These are phyloP conservation scores for Trypoxylus dichotomus DNA, from an alignment of 1,140 invertebrate species.

Conservation along the genomic window DNA sequence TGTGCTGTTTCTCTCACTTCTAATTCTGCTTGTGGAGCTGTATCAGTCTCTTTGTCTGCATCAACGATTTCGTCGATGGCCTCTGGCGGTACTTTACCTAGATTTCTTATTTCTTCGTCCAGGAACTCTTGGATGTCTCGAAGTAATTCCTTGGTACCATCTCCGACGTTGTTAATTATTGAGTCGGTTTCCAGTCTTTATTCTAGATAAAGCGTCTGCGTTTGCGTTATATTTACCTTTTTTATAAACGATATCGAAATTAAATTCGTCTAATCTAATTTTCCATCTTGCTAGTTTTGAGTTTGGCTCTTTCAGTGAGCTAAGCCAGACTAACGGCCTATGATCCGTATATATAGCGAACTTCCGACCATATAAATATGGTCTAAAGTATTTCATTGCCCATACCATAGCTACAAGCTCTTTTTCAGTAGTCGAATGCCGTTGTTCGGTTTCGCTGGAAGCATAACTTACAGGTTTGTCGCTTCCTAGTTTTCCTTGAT, in stretches of 20 bases:
- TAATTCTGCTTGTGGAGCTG: no score
- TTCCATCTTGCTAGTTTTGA: constrained; percentile 45
- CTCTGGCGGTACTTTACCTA: no score
- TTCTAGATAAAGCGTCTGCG: neutral
- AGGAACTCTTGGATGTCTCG: no score
- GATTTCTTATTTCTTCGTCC: no score
- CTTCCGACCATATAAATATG: constrained; percentile 48
- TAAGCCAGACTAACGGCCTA: neutral
- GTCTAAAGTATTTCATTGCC: constrained; percentile 52
- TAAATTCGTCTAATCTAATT: neutral
- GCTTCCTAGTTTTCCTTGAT: constrained; percentile 46
- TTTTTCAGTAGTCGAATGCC: constrained; percentile 48
- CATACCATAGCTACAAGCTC: constrained; percentile 50
- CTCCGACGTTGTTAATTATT: neutral
- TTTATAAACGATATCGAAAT: neutral
- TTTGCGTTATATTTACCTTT: no score
- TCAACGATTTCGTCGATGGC: no score
- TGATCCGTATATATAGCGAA: constrained; percentile 40
- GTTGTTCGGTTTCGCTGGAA: constrained; percentile 34
- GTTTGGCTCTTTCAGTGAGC: neutral
- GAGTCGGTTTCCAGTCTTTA: neutral
- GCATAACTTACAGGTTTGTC: constrained; percentile 34
- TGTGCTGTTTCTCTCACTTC: no score
- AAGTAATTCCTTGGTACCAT: neutral
- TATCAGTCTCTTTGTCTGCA: no score